Evolutionary conservation across 2,888 invertebrate genomes (phyloP).

Genomic region (Octonoba sinensis): DNA sequence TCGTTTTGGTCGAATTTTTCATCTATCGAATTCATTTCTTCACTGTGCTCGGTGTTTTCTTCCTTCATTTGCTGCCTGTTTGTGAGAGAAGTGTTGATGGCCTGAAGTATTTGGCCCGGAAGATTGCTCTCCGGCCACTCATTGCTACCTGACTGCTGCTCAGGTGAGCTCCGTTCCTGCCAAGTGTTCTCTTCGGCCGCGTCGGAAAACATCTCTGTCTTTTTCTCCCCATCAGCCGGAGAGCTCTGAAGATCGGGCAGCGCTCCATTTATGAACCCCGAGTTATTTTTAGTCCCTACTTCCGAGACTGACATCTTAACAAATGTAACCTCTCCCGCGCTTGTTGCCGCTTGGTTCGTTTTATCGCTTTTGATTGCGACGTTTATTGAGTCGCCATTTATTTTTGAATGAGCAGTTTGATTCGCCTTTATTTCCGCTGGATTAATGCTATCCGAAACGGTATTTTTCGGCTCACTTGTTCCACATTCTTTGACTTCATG

Average conservation of each 20-base stretch:
- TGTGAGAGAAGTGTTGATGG: conserved; percentile 52
- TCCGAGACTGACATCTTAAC: conserved; percentile 11
- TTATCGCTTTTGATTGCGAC: conserved; percentile 44
- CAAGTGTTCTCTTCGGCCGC: conserved; percentile 27
- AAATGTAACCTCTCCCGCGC: conserved; percentile 23
- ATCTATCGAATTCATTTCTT: background rate
- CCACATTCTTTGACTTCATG: conserved; percentile 4
- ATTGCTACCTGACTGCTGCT: conserved; percentile 15
- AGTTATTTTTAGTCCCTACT: conserved; percentile 45
- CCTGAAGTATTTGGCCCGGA: conserved; percentile 48
- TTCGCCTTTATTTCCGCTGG: too few relatives aligned
- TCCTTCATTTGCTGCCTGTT: conserved; percentile 47
- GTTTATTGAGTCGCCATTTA: conserved; percentile 19
- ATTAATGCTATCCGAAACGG: too few relatives aligned
- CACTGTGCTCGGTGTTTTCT: background rate
- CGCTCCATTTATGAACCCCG: conserved; percentile 25
- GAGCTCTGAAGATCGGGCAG: conserved; percentile 1
- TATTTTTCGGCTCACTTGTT: background rate
- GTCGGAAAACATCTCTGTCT: conserved; percentile 37
- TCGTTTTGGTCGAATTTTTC: background rate
- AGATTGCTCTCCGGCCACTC: conserved; percentile 37
- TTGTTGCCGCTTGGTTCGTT: conserved; percentile 12
- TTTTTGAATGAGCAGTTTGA: background rate
- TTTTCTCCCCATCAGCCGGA: conserved; percentile 16
- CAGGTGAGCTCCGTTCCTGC: conserved; percentile 11